These are phyloP conservation scores for Choreutis nemorana DNA, from an alignment of 2,888 invertebrate genomes.

Conservation along the genomic window DNA sequence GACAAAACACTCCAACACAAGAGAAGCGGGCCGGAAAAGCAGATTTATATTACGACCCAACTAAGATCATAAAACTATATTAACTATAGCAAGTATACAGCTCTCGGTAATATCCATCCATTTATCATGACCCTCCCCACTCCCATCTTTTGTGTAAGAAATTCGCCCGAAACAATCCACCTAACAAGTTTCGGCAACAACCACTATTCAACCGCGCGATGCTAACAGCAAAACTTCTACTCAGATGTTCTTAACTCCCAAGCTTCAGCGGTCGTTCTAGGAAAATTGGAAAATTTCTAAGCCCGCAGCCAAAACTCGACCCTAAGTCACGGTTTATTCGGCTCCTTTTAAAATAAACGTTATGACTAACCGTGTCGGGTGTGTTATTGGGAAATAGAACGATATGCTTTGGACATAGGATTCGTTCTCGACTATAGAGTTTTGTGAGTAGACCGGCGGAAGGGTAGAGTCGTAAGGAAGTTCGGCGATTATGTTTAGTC, in stretches of 20 bases:
- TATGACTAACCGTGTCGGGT: not conserved
- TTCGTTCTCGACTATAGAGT: constrained; percentile 12
- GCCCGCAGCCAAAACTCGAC: constrained; percentile 15
- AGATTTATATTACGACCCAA: constrained; percentile 61
- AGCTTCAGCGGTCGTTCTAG: constrained; percentile 54
- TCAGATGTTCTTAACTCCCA: constrained; percentile 59
- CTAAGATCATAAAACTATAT: constrained; percentile 67
- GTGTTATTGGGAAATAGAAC: not conserved
- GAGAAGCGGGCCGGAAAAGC: constrained; percentile 44
- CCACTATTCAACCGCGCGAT: constrained; percentile 55
- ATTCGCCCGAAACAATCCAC: constrained; percentile 45
- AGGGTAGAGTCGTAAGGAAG: constrained; percentile 66
- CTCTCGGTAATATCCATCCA: constrained; percentile 55
- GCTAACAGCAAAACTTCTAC: constrained; percentile 58
- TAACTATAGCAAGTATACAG: constrained; percentile 42
- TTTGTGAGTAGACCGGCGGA: constrained; percentile 42
- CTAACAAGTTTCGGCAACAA: constrained; percentile 57
- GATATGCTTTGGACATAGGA: constrained; percentile 22
- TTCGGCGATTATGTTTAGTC: constrained; percentile 66
- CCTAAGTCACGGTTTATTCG: constrained; percentile 2
- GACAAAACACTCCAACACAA: constrained; percentile 21
- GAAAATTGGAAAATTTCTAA: constrained; percentile 51
- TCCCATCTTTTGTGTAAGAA: constrained; percentile 62
- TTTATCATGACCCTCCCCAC: constrained; percentile 52
- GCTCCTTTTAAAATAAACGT: not conserved